Base-by-base conservation (phyloP, 2,797 vertebrate species). In the Octomys mimax region DNA sequence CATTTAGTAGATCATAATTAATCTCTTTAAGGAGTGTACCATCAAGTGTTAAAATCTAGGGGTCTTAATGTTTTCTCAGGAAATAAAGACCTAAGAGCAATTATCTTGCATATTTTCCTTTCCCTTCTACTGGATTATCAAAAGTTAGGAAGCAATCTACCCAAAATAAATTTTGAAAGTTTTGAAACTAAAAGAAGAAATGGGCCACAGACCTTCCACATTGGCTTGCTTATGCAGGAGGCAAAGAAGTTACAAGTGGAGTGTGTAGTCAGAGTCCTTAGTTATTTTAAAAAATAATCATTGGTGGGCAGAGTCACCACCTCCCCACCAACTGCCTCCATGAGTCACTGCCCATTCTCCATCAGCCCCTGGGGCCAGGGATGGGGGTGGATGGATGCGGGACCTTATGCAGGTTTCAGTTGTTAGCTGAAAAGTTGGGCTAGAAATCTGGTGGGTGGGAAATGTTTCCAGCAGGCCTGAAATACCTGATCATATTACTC, bases 301-400 rank as follows among this genome's bases (percentile, higher is more conserved):
- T 42, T 8, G 49, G 73, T 96, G 81, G 92, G 84, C 75, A 91
- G 95, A 95, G 39, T 70, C 88, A 36, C 94, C 81, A 92, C 96
- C 94, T 95, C 93, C 78, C 71, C 59, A 97, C 77, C 89, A 96
- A 96, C 96, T 95, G 94, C 91, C 86, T 94, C 71, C 4, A 1
- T 96, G 93, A 95, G 95, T 97, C 96, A 94, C 0, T 62, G 81
- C 61, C 68, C 33, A 1, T 68, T 92, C 79, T 91, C 89, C 24
- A 5, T 78, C 62, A 90, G 81, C 57, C 89, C 83, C 80, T 21
- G 84, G 49, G 66, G 57, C 70, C 64, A 68, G 68, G n/a, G 3
- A 14, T 1, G 89, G 71, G 83, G 95, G 80, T 85, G 96, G 52
- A 61, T 95, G 68, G 75, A 87, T 75, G 89, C 87, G 66, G 89